Base-by-base conservation (phyloP, 2,888 invertebrate species). In the Cerceris ruficornis region DNA sequence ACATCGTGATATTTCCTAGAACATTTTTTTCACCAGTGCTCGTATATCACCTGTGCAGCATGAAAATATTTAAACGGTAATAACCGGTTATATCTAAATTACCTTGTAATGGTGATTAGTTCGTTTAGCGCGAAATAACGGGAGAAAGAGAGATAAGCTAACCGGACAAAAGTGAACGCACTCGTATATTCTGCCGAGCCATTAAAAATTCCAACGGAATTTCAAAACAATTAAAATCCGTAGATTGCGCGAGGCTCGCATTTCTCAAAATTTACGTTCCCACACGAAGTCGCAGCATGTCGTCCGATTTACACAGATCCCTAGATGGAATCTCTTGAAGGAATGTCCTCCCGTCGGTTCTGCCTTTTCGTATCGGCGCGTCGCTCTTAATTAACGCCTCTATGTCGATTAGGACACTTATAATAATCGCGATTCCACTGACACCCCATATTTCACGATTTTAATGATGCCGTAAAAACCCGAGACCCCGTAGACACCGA, bases 301-400 rank as follows among this genome's bases (percentile, higher is more conserved):
- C 28, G 1, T 28, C 1, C 4, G 28, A 28, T 28, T 28, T 28
- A 28, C 28, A 28, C 28, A 1, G 28, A 28, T 28, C 28, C 28
- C 4, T 28, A 1, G 28, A 28, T 28, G 28, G 28, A 28, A 28
- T 28, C 4, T 28, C 28, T 28, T 28, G 28, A 28, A 28, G 28
- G 28, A 28, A 28, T 28, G 28, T 28, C 28, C 28, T 28, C 28
- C 28, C 28, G 28, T 28, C 2, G 28, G 28, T 11, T 50, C 50
- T 50, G 6, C 4, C n/a, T 50, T 55, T 11, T 17, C 9, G n/a
- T 11, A 41, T 9, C 17, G 43, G 14, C 60, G 70, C 75, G 82
- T 71, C 76, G 75, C 77, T 79, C 77, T 83, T 82, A 83, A 83
- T 83, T 80, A 81, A 83, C 82, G 82, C 82, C 82, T 83, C 71